A percentile compares a stretch with the other conserved stretches of the same genome.
Evolutionary conservation across 2,888 invertebrate genomes (phyloP).

Genomic region (Strigamia maritima): DNA sequence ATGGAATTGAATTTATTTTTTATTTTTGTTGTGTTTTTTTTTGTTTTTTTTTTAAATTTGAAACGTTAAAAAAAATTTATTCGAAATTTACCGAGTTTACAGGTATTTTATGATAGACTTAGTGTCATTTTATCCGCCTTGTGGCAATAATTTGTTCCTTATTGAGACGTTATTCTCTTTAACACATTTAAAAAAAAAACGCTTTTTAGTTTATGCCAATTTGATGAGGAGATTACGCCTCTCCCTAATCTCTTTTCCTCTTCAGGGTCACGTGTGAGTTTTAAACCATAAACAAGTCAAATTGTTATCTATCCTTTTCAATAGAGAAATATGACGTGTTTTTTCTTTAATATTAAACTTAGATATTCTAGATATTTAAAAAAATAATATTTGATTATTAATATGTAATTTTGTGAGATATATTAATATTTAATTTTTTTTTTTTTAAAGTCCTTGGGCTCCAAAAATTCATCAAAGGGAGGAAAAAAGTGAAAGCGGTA

Average conservation of each 20-base stretch:
- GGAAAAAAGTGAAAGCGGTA: not conserved
- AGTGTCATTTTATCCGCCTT: slow-evolving; percentile 5
- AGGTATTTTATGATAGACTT: not conserved
- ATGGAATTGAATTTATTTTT: not conserved
- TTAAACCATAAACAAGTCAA: slow-evolving; percentile 20
- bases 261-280: slow-evolving; percentile 19
- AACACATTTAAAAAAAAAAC: not conserved
- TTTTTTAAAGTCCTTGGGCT: not conserved
- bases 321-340: not conserved
- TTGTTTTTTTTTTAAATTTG: too few relatives aligned
- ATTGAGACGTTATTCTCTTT: slow-evolving; percentile 21
- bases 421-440: too few relatives aligned
- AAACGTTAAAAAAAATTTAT: not conserved
- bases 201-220: slow-evolving; percentile 24
- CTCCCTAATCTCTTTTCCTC: slow-evolving; percentile 12
- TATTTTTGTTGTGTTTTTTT: too few relatives aligned
- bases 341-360: not conserved
- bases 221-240: slow-evolving; percentile 23
- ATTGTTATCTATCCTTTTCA: slow-evolving; percentile 2
- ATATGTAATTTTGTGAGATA: too few relatives aligned
- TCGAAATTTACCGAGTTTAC: not conserved
- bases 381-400: too few relatives aligned
- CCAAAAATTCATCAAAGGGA: not conserved
- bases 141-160: not conserved
- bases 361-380: too few relatives aligned